Evolutionary conservation across 2,113 vertebrate species (phyloP), one percentile per base, ranked within the genome.

Genomic region (Rhynchopsitta pachyrhyncha): DNA sequence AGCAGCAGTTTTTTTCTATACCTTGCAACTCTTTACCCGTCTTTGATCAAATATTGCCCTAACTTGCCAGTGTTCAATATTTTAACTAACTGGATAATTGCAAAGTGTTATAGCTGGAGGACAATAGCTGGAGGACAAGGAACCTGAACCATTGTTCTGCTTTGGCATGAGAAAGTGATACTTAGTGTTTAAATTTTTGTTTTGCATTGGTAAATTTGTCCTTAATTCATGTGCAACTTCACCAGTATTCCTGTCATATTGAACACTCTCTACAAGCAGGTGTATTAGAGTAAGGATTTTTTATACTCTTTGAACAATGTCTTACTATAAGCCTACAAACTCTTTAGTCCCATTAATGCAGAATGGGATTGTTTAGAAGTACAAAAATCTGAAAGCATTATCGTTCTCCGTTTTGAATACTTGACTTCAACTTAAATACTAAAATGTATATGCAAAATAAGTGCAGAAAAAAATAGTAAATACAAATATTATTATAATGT

Each of bases 331-430:
- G 50, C 46, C 66, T 86, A 60, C 33, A 33, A 82, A 62, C 60
- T 76, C 74, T 90, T 82, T 47, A 90, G 52, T 77, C n/a, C 18
- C 23, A 23, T 68, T 59, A 68, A 39, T 22, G 29, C 33, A 84
- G 47, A 94, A 88, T 31, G 18, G 24, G 93, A 55, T 71, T 82
- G 8, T 71, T 88, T 69, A 62, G 41, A 96, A 95, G 42, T 77
- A 90, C 27, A 67, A 81, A 96, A 96, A 89, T 46, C 24, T 67
- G 41, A 64, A 78, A 57, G 18, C 24, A 29, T 55, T 84, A 29
- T 47, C 85, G 78, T 82, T 91, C 37, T 82, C 37, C 37, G 35
- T 89, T 86, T 95, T 88, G 15, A 88, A 96, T 79, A 87, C 27
- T 31, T n/a, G 28, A 74, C 49, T 83, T 82, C 59, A 84, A 24